Percentiles rank a stretch among this genome's conserved stretches.
Evolutionary conservation across 2,888 invertebrate species (phyloP).

Genomic region (Abrostola tripartita): DNA sequence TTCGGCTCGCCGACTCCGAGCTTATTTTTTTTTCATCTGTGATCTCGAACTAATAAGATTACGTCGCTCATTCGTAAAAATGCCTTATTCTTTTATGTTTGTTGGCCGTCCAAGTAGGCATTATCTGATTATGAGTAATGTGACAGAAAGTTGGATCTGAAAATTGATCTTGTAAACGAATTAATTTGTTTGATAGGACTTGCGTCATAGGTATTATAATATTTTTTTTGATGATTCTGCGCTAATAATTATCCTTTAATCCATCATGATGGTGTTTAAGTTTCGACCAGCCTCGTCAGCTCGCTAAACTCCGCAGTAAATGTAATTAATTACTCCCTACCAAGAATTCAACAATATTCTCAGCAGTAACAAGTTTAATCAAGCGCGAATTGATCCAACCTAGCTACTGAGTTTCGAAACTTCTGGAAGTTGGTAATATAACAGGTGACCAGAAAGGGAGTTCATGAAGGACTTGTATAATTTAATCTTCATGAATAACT

Average conservation of each 20-base stretch:
- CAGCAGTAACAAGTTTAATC: slow-evolving; percentile 15
- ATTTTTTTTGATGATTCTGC: no score
- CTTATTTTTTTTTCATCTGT: slow-evolving; percentile 19
- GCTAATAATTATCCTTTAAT: neutral
- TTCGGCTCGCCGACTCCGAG: slow-evolving; percentile 2
- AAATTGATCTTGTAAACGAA: no score
- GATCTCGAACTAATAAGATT: slow-evolving; percentile 32
- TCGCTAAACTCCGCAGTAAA: slow-evolving; percentile 9
- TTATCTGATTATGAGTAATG: slow-evolving; percentile 18
- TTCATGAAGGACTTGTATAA: slow-evolving; percentile 4
- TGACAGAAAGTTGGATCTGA: slow-evolving; percentile 3
- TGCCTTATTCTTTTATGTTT: slow-evolving; percentile 17
- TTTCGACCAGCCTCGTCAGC: slow-evolving; percentile 1
- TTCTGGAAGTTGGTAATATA: slow-evolving; percentile 14
- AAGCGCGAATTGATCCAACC: slow-evolving; percentile 11
- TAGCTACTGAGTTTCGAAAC: slow-evolving; percentile 15
- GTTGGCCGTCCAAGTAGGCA: slow-evolving; percentile 6
- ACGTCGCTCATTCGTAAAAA: slow-evolving; percentile 16
- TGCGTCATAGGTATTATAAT: no score
- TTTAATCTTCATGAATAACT: slow-evolving; percentile 25
- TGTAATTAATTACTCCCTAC: slow-evolving; percentile 19
- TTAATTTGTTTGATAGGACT: no score
- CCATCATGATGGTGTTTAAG: neutral
- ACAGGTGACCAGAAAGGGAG: slow-evolving; percentile 17
- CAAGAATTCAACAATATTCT: slow-evolving; percentile 12